phyloP scores from a whole-genome alignment of 2,888 invertebrate species.

The Trisateles emortualis region DNA sequence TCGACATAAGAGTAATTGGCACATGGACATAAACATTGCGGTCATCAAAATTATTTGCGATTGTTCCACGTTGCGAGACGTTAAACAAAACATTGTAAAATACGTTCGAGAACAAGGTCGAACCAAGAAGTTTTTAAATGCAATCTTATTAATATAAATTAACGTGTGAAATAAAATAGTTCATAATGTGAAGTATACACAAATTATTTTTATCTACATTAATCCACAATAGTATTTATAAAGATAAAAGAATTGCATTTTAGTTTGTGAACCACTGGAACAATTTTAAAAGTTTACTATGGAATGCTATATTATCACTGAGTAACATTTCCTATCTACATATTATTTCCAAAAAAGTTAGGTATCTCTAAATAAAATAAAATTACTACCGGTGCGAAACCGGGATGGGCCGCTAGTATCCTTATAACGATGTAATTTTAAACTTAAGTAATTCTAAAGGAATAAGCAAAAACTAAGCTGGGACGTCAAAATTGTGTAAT shows the following conservation, averaged over 20 bases:
- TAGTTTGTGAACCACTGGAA: no score
- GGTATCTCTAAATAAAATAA: no score
- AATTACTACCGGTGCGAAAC: no score
- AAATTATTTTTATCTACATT: background rate
- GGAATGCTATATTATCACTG: no score
- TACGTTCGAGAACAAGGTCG: conserved; percentile 63
- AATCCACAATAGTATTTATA: no score
- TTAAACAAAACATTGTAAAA: conserved; percentile 68
- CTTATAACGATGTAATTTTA: background rate
- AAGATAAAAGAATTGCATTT: no score
- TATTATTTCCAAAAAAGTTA: no score
- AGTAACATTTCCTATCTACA: no score
- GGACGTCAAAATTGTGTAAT: conserved; percentile 3
- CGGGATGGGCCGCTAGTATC: no score
- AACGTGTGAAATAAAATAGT: background rate
- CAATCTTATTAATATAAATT: conserved; percentile 37
- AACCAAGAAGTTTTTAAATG: conserved; percentile 58
- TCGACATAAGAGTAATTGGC: conserved; percentile 63
- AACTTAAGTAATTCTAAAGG: background rate
- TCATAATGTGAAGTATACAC: background rate
- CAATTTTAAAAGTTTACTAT: no score
- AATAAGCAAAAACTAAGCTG: background rate
- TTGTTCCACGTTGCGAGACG: conserved; percentile 66
- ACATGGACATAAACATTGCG: conserved; percentile 67
- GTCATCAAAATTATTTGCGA: conserved; percentile 69